These are phyloP conservation scores for Erpetoichthys calabaricus DNA, from an alignment of 2,797 vertebrate genomes.

Conservation along the genomic window DNA sequence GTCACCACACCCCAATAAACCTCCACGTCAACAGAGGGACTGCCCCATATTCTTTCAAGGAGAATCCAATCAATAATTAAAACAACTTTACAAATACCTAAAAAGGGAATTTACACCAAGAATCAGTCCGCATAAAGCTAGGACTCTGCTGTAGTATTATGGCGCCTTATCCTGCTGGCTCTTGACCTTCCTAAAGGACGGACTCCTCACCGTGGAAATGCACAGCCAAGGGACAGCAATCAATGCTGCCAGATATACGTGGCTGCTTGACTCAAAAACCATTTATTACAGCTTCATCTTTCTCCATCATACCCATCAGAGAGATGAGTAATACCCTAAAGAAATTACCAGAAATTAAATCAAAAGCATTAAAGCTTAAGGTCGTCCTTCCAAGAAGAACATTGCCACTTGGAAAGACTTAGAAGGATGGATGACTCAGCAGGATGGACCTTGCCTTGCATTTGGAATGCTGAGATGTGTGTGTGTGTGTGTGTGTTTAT, in stretches of 20 bases:
- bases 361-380: conserved; percentile 10
- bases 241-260: conserved; percentile 10
- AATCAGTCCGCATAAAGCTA: no score
- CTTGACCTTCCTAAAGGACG: no score
- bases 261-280: not conserved
- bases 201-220: not conserved
- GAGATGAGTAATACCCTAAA: conserved; percentile 15
- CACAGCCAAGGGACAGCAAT: conserved; percentile 13
- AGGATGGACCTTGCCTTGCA: conserved; percentile 7
- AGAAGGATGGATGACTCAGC: conserved; percentile 32
- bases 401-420: conserved; percentile 23
- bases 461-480: no score
- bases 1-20: no score
- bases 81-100: no score
- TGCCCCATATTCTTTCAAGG: no score
- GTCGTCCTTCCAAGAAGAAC: conserved; percentile 16
- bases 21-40: no score
- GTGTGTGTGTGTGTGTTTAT: no score
- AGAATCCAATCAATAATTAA: no score
- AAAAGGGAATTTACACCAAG: no score
- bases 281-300: not conserved
- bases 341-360: conserved; percentile 22
- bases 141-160: no score
- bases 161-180: no score
- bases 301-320: conserved; percentile 1